A percentile compares a stretch with the other conserved stretches of the same genome.
Evolutionary conservation across 2,113 vertebrate species (phyloP).

Genomic region (Diadophis punctatus): DNA sequence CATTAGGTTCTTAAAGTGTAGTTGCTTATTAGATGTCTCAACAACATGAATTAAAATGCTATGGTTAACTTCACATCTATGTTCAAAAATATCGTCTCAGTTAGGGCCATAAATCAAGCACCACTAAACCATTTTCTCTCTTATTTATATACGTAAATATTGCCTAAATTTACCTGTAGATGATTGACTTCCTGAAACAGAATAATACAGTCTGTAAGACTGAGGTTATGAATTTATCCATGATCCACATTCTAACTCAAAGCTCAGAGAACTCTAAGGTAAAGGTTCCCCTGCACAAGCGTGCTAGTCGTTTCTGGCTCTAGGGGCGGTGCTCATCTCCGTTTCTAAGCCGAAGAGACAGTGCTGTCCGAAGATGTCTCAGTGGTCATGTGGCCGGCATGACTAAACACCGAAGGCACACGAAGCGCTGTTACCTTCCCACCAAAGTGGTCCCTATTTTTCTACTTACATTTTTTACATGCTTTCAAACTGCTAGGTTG

Average conservation of each 20-base stretch:
- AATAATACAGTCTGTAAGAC: background rate
- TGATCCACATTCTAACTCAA: background rate
- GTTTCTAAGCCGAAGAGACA: no score
- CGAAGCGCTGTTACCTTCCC: no score
- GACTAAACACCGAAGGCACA: no score
- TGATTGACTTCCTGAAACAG: background rate
- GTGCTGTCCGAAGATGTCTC: no score
- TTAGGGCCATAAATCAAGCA: background rate
- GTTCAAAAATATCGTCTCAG: background rate
- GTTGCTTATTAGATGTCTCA: conserved; percentile 10
- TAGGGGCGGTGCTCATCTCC: no score
- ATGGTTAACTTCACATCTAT: conserved; percentile 24
- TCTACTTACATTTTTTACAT: no score
- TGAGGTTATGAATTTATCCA: background rate
- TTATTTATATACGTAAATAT: background rate
- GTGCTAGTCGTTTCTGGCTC: no score
- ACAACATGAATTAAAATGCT: conserved; percentile 6
- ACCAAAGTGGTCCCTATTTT: no score
- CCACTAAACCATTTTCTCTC: background rate
- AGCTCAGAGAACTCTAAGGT: background rate
- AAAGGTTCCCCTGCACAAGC: no score
- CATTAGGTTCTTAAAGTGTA: conserved; percentile 25
- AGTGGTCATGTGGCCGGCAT: no score
- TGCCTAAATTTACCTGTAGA: background rate
- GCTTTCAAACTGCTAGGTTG: no score